Conservation (phyloP, 2,113 vertebrate genomes). For the Ceratotherium simum region DNA sequence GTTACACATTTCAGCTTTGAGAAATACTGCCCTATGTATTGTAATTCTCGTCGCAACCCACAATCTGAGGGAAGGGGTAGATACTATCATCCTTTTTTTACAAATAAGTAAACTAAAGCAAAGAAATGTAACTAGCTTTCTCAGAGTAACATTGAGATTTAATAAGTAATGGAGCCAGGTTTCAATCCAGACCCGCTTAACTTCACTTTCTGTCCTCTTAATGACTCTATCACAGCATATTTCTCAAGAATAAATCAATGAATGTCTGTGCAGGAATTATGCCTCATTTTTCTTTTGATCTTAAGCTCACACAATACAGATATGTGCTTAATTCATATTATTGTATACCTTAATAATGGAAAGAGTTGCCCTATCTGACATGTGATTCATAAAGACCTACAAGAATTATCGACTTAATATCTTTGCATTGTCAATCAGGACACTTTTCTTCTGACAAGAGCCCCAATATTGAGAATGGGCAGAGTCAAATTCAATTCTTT, state of each 20-base stretch:
- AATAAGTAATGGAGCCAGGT: neutral
- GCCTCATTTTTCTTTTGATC: neutral
- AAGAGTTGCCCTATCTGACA: neutral
- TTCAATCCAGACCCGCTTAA: neutral
- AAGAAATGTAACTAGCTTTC: neutral
- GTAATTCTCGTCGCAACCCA: neutral
- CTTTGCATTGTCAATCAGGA: neutral
- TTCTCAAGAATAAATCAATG: neutral
- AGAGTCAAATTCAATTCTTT: neutral
- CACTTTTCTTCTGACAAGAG: neutral
- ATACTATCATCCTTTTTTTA: neutral
- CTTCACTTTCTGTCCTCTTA: neutral
- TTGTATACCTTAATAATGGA: neutral
- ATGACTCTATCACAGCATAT: neutral
- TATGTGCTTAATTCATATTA: neutral
- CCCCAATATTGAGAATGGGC: neutral
- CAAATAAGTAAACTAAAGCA: neutral
- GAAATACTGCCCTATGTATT: neutral
- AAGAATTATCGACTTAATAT: neutral
- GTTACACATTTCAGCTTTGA: neutral
- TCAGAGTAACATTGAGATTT: neutral
- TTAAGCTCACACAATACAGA: neutral
- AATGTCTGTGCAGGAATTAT: neutral
- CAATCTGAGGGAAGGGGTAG: neutral
- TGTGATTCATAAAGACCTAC: neutral